Evolutionary conservation across 2,888 invertebrate species (phyloP), one percentile per base, ranked within the genome.

Genomic region (Selenia dentaria): DNA sequence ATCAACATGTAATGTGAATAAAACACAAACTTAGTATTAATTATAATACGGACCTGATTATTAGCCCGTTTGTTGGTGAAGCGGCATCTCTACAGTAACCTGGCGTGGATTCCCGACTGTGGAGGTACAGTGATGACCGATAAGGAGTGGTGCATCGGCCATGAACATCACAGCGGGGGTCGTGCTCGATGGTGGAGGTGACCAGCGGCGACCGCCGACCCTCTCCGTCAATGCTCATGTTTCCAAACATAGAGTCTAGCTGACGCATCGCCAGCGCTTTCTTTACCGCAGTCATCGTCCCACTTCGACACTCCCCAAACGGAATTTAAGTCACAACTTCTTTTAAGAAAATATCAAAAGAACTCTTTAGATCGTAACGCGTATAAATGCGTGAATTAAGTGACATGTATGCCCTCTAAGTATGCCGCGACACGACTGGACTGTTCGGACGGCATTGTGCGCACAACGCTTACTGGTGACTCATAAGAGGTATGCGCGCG

Each of bases 101-200:
- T 10, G 93, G 89, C 2, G 92, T 91, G 3, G 88, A 83, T 51
- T 91, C 89, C 68, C 90, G 70, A 63, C 85, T 84, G 64, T 89
- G 88, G 40, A 89, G 76, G 54, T 88, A 90, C 27, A 89, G 75
- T 26, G 89, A 88, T 4, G 89, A 89, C 44, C 86, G 74, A 55
- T 87, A 80, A 11, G 87, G 84, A 37, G 88, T 84, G 51, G 78
- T 74, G 71, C 84, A 86, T 24, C 89, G 81, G 27, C 94, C 94
- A 75, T 95, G 95, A 22, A 95, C 94, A 67, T 95, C 94, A 72
- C 95, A 96, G 53, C 93, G 93, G 53, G 91, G 88, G 75, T 90
- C 90, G 64, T 86, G 84, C 62, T 94, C 94, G 34, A 92, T 86
- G 64, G 92, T 91, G 26, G 92, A 91, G 72, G 80, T 88, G 59